phyloP scores from a whole-genome alignment of 2,888 invertebrate species.

The Cerceris rybyensis region DNA sequence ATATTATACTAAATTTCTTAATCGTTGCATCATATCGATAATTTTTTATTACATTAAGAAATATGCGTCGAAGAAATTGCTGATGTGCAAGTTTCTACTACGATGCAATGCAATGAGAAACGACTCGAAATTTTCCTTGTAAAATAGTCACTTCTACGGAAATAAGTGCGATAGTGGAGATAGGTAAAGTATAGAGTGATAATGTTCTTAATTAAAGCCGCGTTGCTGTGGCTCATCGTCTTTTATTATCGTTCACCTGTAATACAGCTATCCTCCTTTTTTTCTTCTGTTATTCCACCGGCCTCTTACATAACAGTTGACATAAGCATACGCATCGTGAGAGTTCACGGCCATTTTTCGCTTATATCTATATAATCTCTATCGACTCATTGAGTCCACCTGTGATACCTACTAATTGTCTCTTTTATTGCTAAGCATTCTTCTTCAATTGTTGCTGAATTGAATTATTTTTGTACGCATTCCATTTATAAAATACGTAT shows the following conservation, averaged over 20 bases:
- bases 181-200: neutral
- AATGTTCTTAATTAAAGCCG: constrained; percentile 7
- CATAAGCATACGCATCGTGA: constrained; percentile 34
- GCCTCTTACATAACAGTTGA: constrained; percentile 40
- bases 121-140: no score
- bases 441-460: no score
- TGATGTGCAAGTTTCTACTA: no score
- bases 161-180: neutral
- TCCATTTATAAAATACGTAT: neutral
- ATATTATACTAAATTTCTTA: no score
- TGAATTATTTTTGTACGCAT: no score
- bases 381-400: neutral
- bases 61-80: no score
- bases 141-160: neutral
- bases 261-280: constrained; percentile 6
- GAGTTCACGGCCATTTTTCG: constrained; percentile 67
- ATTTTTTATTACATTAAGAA: no score
- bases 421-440: no score
- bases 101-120: no score
- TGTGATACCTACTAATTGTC: no score
- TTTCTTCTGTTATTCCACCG: constrained; percentile 5
- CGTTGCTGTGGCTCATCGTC: constrained; percentile 1
- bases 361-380: constrained; percentile 13
- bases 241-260: constrained; percentile 9
- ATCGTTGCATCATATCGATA: no score